A percentile compares a stretch with the other conserved stretches of the same genome.
phyloP scores from a whole-genome alignment of 2,797 vertebrate species.

The Sternotherus odoratus region DNA sequence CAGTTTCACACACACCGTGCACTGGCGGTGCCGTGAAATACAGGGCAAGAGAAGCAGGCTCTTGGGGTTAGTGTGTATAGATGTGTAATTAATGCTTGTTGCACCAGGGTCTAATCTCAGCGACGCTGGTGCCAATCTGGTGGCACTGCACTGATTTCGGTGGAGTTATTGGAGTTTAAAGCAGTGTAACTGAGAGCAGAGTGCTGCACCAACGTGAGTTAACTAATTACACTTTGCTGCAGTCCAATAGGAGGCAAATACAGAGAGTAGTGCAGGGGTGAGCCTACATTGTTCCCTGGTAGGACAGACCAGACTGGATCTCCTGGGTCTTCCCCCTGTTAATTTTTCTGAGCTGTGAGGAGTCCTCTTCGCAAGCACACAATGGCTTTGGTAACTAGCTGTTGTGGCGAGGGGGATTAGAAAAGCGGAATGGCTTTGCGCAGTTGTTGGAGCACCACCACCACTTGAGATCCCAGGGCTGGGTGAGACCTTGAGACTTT shows the following conservation, averaged over 20 bases:
- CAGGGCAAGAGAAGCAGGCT: not conserved
- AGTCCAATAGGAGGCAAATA: not conserved
- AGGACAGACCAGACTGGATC: not conserved
- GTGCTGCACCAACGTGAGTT: too few species aligned
- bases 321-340: not conserved
- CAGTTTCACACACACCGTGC: not conserved
- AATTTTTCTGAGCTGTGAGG: not conserved
- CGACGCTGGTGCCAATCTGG: not conserved
- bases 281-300: not conserved
- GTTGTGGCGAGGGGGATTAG: not conserved
- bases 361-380: not conserved
- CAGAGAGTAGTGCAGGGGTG: not conserved
- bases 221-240: not conserved
- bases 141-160: not conserved
- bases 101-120: not conserved
- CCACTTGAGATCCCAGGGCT: not conserved
- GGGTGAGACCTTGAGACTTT: not conserved
- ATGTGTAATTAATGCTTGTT: not conserved
- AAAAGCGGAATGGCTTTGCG: not conserved
- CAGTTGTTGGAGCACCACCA: not conserved
- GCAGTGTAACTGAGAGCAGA: not conserved
- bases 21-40: not conserved
- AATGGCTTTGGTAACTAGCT: not conserved
- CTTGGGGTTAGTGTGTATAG: not conserved
- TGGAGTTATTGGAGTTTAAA: not conserved